Evolutionary conservation across 2,797 vertebrate genomes (phyloP), one percentile per base, ranked within the genome.

Genomic region (Sphenopsis melanotis): DNA sequence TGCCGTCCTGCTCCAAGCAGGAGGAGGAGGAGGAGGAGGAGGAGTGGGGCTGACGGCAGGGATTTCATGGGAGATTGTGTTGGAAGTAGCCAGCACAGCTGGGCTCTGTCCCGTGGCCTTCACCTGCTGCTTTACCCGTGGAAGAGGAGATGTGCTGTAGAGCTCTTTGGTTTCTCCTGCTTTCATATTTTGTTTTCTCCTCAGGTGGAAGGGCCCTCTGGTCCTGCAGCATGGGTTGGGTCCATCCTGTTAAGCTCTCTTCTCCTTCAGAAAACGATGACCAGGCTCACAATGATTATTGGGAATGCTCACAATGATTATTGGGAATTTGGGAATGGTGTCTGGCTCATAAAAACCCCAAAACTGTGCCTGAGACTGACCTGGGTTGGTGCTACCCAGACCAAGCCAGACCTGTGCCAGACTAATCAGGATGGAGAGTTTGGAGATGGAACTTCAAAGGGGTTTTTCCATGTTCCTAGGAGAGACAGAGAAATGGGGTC

Each of bases 91-190:
- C 27, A 0, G 29, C 47, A 18, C 97, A 97, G 97, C 96, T 97
- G 97, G 79, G 63, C 82, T 89, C 49, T 2, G 29, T 93, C 93
- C 92, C 6, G 7, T 79, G 97, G 87, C 97, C 97, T 98, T 98
- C 97, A 94, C 94, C 90, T 41, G 27, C 44, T 60, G 74, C 39
- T 87, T 75, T 66, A 53, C 59, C 36, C 19, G 27, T 41, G 30
- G 36, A 63, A 59, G 56, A 60, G 32, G 16, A 64, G 49, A 47
- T 26, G 52, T 59, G 82, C 42, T 69, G 46, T 23, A 32, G 42
- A 89, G 59, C 8, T 23, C 49, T 69, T 68, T 55, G 68, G 20
- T 87, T 89, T 88, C 59, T 86, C 8, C 39, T 88, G 32, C 30
- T 37, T 72, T 79, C 27, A 2, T 23, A 2, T 12, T 55, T 85